phyloP scores from a whole-genome alignment of 2,888 invertebrate species.

The Digitonthophagus gazella region DNA sequence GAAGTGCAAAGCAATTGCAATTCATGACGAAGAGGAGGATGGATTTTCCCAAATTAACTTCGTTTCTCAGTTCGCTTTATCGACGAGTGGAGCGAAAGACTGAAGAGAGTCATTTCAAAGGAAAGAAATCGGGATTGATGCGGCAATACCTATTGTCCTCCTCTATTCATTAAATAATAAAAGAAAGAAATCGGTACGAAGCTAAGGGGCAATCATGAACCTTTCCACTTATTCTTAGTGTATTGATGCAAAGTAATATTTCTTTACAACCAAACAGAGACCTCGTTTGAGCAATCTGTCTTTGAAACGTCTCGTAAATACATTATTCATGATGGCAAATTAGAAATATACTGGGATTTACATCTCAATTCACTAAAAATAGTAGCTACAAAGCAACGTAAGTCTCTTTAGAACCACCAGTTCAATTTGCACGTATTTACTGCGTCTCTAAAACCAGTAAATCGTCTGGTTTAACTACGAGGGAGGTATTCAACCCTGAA shows the following conservation, averaged over 20 bases:
- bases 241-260: neutral
- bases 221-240: neutral
- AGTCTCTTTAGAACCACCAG: neutral
- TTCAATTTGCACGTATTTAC: neutral
- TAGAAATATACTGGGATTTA: neutral
- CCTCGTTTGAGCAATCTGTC: no score
- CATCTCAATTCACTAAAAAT: neutral
- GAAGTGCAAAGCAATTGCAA: neutral
- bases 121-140: neutral
- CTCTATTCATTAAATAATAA: neutral
- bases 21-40: neutral
- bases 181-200: neutral
- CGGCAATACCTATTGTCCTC: neutral
- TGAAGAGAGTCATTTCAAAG: neutral
- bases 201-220: neutral
- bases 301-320: no score
- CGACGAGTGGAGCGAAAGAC: neutral
- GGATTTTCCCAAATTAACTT: neutral
- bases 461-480: neutral
- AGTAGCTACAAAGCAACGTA: neutral
- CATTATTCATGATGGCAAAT: neutral
- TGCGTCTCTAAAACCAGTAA: neutral
- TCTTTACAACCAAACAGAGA: neutral
- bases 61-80: neutral
- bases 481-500: neutral